Percentiles rank a stretch among this genome's conserved stretches.
Evolutionary conservation across 1,140 invertebrate genomes (phyloP).

Genomic region (Eufriesea mexicana): DNA sequence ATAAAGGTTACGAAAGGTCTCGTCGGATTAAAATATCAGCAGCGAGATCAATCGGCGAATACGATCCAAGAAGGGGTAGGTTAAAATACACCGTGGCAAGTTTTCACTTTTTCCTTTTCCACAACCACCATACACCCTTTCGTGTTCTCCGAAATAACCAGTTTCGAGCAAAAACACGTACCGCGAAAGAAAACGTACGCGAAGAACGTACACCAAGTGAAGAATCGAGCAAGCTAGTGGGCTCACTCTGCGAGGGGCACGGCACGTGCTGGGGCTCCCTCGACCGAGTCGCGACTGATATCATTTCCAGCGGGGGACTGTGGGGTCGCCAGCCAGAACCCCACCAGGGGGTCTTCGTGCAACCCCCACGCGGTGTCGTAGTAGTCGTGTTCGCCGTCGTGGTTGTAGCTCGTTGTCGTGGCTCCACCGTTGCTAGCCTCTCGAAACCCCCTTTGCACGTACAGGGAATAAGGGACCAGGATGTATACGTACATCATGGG

Average conservation of each 20-base stretch:
- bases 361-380: constrained; percentile 69
- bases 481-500: constrained; percentile 46
- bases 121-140: constrained; percentile 18
- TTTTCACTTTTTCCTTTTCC: neutral
- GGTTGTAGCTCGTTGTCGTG: constrained; percentile 41
- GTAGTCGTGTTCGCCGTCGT: constrained; percentile 43
- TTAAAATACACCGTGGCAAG: constrained; percentile 9
- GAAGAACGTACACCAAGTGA: neutral
- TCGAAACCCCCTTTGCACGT: constrained; percentile 66
- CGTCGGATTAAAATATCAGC: neutral
- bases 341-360: constrained; percentile 71
- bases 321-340: constrained; percentile 70
- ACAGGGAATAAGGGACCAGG: constrained; percentile 47
- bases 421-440: constrained; percentile 52
- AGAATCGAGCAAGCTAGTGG: constrained; percentile 23
- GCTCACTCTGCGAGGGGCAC: constrained; percentile 67
- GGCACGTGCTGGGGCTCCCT: constrained; percentile 75
- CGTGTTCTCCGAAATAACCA: neutral
- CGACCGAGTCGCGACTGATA: constrained; percentile 79
- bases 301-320: constrained; percentile 79
- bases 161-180: neutral
- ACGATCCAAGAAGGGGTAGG: neutral
- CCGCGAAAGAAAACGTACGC: neutral
- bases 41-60: neutral
- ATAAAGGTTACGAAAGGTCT: neutral